Evolutionary conservation across 2,888 invertebrate species (phyloP), one percentile per base, ranked within the genome.

Genomic region (Nephrotoma appendiculata): DNA sequence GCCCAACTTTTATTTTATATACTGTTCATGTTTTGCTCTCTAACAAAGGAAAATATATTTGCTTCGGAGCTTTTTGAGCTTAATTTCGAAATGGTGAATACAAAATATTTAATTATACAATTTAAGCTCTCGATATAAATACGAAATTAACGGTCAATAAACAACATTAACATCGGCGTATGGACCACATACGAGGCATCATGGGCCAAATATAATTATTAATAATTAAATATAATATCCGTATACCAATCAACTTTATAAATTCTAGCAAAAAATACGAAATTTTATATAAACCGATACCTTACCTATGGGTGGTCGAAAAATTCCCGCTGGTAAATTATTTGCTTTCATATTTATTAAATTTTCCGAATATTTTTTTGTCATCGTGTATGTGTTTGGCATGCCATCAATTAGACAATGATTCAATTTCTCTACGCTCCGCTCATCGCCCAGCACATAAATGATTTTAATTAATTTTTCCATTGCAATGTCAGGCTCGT

Each of bases 351-450:
- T 91, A 88, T 91, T 91, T 31, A 92, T 91, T 88, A 92, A 88
- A 89, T 91, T 91, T 87, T 92, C 92, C 6, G 92, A 91, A 86
- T 91, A 92, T 87, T 91, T 91, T 88, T 92, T 92, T 7, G 92
- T 92, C 91, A 92, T 91, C 0, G 92, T 92, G 57, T 92, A 92
- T n/a, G 92, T 92, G 86, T 92, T 92, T 83, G 92, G 92, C 90
- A 92, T 90, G 71, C 90, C 90, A 48, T 91, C 91, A 88, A 91
- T 90, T 44, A 92, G 88, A 45, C 91, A 91, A 86, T 91, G 91
- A 41, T 90, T 89, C 87, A 92, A 88, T 89, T 91, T 91, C 87
- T 92, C 91, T 88, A 92, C 88, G 11, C 31, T 31, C 71, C 9
- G 71, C 9, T 90, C 90, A 87, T 91, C 91, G 86, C 92, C 91